A percentile compares a stretch with the other conserved stretches of the same genome.
Conservation (phyloP, 2,113 vertebrate species). For the Thalassoma bifasciatum region DNA sequence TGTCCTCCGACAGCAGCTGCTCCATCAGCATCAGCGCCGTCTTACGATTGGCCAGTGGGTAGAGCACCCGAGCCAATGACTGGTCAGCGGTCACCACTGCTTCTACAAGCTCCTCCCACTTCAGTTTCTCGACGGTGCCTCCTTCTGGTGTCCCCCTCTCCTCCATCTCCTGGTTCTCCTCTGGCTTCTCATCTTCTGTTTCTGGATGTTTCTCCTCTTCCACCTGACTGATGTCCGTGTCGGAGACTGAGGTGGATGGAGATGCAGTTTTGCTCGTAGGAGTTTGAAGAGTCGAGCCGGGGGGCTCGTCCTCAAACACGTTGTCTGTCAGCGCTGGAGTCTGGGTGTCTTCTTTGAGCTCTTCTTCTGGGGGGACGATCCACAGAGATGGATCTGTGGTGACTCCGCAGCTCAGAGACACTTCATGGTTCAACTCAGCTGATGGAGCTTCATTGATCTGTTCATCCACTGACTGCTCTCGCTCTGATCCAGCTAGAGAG, state of each 20-base stretch:
- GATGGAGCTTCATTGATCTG: background rate
- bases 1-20: conserved; percentile 88
- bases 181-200: conserved; percentile 10
- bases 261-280: conserved; percentile 34
- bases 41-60: conserved; percentile 84
- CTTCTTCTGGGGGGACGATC: conserved; percentile 53
- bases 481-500: conserved; percentile 32
- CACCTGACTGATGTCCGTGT: conserved; percentile 28
- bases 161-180: conserved; percentile 36
- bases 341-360: conserved; percentile 37
- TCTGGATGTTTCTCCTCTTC: conserved; percentile 41
- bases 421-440: conserved; percentile 57
- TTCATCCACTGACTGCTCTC: conserved; percentile 63
- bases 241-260: conserved; percentile 23
- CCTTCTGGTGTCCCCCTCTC: conserved; percentile 50
- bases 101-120: conserved; percentile 83
- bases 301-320: conserved; percentile 27
- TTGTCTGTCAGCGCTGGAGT: conserved; percentile 12
- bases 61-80: conserved; percentile 84
- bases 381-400: conserved; percentile 79
- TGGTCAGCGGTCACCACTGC: conserved; percentile 86
- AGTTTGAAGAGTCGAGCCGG: background rate
- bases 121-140: conserved; percentile 57
- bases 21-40: conserved; percentile 91
- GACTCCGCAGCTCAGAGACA: conserved; percentile 75